Evolutionary conservation across 1,140 invertebrate species (phyloP), one percentile per base, ranked within the genome.

Genomic region (Drosophila parvula): DNA sequence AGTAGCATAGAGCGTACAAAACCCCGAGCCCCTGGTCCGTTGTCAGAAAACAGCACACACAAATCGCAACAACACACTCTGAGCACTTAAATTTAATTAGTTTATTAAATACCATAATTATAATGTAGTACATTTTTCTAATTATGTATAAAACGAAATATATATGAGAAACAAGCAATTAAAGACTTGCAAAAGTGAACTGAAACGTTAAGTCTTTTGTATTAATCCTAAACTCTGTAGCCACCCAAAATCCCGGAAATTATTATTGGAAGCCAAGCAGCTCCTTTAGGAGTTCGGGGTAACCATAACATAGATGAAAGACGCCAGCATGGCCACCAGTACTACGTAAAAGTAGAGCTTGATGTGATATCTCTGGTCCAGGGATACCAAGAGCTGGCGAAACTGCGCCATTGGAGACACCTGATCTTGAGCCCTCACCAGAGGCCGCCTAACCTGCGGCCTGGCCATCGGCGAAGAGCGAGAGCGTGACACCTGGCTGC

Each of bases 91-190:
- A 79, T 88, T 83, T 88, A 83, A 86, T 83, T 83, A 88, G 83
- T 83, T 88, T 86, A 86, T 86, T 88, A 77, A 83, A 85, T 84
- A 84, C 65, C 44, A 78, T 85, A 86, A 86, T 83, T 83, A 79
- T 86, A 86, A 89, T 88, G 83, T 86, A 86, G 83, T 89, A 83
- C 84, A 83, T 88, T 88, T 86, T 86, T 86, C 83, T 86, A 86
- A 88, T 79, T 88, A 88, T 83, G 77, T 83, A 82, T 83, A 74
- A 64, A 76, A 64, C 30, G 53, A 59, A 71, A 58, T 34, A 70
- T 53, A 58, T 34, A 70, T 53, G 65, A 48, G 28, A 75, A 67
- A 58, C 71, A 75, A 67, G 45, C 44, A 79, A 73, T 40, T 58
- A 47, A 71, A 68, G 59, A 60, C 51, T 48, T 60, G 50, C 47